Evolutionary conservation across 2,888 invertebrate genomes (phyloP).

Genomic region (Temnothorax unifasciatus): DNA sequence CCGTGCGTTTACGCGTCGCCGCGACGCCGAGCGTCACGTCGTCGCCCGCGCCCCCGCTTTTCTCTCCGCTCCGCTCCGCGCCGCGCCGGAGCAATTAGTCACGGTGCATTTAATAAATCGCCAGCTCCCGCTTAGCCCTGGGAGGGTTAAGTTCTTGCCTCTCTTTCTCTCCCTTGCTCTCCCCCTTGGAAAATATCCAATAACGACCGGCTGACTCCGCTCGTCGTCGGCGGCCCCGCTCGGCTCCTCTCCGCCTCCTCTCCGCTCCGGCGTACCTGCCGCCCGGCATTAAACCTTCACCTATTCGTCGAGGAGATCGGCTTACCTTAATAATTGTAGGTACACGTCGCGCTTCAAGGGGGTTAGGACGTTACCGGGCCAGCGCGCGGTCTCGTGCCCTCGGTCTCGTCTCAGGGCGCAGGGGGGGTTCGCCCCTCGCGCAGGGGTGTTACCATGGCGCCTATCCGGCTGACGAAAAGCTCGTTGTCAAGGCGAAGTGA

Average conservation of each 20-base stretch:
- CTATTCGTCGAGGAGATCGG: conserved; percentile 82
- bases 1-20: conserved; percentile 33
- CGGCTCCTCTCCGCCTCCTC: background rate
- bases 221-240: conserved; percentile 31
- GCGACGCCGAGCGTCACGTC: conserved; percentile 1
- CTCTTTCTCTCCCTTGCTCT: conserved; percentile 20
- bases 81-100: conserved; percentile 72
- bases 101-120: conserved; percentile 78
- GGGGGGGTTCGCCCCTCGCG: conserved; percentile 21
- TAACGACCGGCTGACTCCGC: conserved; percentile 69
- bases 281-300: conserved; percentile 78
- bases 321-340: conserved; percentile 85
- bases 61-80: background rate
- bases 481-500: conserved; percentile 71
- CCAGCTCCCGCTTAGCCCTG: conserved; percentile 54
- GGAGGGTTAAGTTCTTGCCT: conserved; percentile 55
- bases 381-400: conserved; percentile 51
- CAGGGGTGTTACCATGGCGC: conserved; percentile 85
- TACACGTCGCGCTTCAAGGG: conserved; percentile 73
- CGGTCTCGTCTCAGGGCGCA: conserved; percentile 10
- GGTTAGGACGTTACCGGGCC: conserved; percentile 74
- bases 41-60: background rate
- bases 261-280: conserved; percentile 42
- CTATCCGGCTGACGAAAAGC: conserved; percentile 52
- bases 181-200: conserved; percentile 75